These are phyloP conservation scores for Branchipolynoe longqiensis DNA, from an alignment of 2,888 invertebrate species.

Conservation along the genomic window DNA sequence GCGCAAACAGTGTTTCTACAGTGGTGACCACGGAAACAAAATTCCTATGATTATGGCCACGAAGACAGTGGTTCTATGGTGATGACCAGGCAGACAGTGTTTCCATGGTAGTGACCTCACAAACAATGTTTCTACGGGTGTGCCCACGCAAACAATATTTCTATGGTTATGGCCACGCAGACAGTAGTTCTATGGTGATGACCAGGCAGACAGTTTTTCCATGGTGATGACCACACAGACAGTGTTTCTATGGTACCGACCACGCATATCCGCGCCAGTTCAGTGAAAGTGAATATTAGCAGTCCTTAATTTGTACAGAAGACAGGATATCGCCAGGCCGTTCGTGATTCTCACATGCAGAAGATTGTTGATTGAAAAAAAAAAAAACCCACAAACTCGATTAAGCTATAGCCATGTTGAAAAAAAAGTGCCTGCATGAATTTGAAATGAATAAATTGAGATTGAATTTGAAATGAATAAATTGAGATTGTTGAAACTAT, in stretches of 20 bases:
- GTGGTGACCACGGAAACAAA: no score
- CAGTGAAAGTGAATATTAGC: background rate
- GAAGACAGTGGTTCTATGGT: no score
- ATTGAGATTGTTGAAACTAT: no score
- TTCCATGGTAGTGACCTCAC: no score
- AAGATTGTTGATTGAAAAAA: conserved; percentile 37
- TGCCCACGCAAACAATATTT: background rate
- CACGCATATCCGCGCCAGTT: background rate
- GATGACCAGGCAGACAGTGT: no score
- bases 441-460: conserved; percentile 10
- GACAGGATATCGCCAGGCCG: background rate
- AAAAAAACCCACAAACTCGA: no score
- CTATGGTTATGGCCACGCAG: background rate
- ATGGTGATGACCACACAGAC: background rate
- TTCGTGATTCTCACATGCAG: background rate
- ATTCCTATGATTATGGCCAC: no score
- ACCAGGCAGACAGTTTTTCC: conserved; percentile 8
- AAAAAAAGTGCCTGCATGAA: conserved; percentile 24
- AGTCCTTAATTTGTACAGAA: conserved; percentile 23
- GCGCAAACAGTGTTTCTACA: no score
- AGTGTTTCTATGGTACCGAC: background rate
- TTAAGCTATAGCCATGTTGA: background rate
- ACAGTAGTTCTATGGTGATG: background rate
- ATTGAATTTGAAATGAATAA: no score
- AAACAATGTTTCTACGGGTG: background rate